Evolutionary conservation across 2,888 invertebrate genomes (phyloP).

Genomic region (Elaeidobius kamerunicus): DNA sequence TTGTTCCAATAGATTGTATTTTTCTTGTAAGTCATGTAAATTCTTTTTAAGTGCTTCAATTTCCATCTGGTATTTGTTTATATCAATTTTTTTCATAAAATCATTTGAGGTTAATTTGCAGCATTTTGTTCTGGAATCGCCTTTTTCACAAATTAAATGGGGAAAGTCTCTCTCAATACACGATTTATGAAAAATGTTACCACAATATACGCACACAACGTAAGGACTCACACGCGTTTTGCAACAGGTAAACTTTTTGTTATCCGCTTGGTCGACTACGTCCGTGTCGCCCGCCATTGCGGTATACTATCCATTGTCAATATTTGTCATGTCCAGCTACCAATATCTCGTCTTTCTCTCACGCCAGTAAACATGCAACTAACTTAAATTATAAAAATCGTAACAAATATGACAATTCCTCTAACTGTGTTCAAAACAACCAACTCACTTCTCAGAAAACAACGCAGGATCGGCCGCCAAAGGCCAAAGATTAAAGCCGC

Average conservation of each 20-base stretch:
- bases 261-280: background rate
- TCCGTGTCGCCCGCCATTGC: background rate
- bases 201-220: background rate
- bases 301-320: too few relatives aligned
- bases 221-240: background rate
- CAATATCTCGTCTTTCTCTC: too few relatives aligned
- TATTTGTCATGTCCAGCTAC: too few relatives aligned
- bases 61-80: background rate
- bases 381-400: too few relatives aligned
- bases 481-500: too few relatives aligned
- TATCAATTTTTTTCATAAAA: background rate
- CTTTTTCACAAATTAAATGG: background rate
- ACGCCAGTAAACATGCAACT: too few relatives aligned
- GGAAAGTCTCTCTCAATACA: background rate
- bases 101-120: background rate
- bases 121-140: background rate
- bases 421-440: too few relatives aligned
- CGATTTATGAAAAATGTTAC: background rate
- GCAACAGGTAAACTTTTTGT: background rate
- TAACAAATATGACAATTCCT: too few relatives aligned
- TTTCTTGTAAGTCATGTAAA: background rate
- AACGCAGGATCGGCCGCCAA: too few relatives aligned
- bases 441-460: too few relatives aligned
- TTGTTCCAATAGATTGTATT: background rate
- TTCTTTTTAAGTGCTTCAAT: background rate